phyloP scores from a whole-genome alignment of 2,888 invertebrate species.

The Baccha elongata region DNA sequence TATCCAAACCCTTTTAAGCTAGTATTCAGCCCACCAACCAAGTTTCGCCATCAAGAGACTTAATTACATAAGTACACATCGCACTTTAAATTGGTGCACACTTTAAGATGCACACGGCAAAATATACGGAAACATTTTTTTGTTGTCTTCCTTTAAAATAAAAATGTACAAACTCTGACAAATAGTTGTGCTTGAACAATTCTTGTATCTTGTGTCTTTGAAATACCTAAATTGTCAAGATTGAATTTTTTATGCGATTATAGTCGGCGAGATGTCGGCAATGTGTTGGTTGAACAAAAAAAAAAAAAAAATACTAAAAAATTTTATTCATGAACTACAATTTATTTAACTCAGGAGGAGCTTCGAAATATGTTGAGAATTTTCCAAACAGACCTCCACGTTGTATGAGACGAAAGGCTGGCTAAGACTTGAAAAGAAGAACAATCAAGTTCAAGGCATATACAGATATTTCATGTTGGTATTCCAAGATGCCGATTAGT shows the following conservation, averaged over 20 bases:
- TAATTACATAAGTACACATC: conserved; percentile 71
- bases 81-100: conserved; percentile 68
- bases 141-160: not conserved
- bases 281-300: not conserved
- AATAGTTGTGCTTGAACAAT: conserved; percentile 62
- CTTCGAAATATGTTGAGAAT: conserved; percentile 49
- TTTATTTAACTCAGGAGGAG: conserved; percentile 39
- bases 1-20: not conserved
- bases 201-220: conserved; percentile 70
- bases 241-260: conserved; percentile 49
- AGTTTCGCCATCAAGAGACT: conserved; percentile 25
- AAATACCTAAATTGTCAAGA: conserved; percentile 64
- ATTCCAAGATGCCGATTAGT: not conserved
- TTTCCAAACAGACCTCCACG: conserved; percentile 66
- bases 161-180: conserved; percentile 17
- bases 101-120: conserved; percentile 43
- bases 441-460: conserved; percentile 64
- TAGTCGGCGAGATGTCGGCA: conserved; percentile 21
- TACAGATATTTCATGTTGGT: conserved; percentile 1
- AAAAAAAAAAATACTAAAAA: conserved; percentile 26
- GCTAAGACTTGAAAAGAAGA: not conserved
- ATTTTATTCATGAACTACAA: conserved; percentile 70
- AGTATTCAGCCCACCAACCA: conserved; percentile 45
- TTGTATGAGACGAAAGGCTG: conserved; percentile 26
- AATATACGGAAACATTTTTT: not conserved